Conservation (phyloP, 2,113 vertebrate species). For the Symphodus melops region DNA sequence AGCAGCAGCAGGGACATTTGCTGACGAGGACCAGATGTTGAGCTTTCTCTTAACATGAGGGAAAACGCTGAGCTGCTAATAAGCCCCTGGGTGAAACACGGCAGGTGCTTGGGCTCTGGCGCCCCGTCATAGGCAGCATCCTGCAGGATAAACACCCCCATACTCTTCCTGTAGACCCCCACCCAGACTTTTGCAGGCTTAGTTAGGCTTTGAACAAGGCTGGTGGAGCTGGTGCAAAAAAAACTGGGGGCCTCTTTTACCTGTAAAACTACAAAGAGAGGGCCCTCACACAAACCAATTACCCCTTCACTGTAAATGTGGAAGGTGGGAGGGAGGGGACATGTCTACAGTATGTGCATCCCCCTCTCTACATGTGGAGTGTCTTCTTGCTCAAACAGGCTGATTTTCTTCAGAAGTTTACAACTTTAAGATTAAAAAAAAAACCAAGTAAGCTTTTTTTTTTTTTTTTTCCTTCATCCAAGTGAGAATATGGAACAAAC, state of each 20-base stretch:
- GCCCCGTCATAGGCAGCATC: conserved; percentile 52
- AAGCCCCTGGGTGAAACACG: conserved; percentile 58
- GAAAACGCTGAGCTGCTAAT: conserved; percentile 75
- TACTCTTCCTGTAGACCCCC: conserved; percentile 7
- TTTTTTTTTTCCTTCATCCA: no score
- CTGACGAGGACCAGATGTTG: conserved; percentile 75
- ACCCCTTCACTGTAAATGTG: conserved; percentile 64
- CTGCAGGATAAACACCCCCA: conserved; percentile 56
- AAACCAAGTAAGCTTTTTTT: conserved; percentile 62
- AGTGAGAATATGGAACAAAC: conserved; percentile 49
- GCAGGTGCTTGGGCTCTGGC: conserved; percentile 68
- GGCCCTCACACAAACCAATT: conserved; percentile 67
- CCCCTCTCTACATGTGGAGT: conserved; percentile 38
- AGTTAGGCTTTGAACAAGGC: conserved; percentile 63
- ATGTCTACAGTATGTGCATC: conserved; percentile 42
- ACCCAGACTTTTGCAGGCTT: conserved; percentile 7
- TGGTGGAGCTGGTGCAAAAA: conserved; percentile 42
- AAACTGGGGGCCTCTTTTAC: conserved; percentile 62
- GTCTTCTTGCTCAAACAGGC: conserved; percentile 57
- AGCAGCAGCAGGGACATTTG: conserved; percentile 54
- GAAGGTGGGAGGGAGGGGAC: conserved; percentile 29
- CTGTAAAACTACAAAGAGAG: conserved; percentile 86
- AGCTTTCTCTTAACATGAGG: conserved; percentile 50
- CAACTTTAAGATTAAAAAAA: conserved; percentile 43
- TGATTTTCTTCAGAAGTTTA: conserved; percentile 71